phyloP scores from a whole-genome alignment of 2,888 invertebrate genomes.

The Eupithecia dodoneata region DNA sequence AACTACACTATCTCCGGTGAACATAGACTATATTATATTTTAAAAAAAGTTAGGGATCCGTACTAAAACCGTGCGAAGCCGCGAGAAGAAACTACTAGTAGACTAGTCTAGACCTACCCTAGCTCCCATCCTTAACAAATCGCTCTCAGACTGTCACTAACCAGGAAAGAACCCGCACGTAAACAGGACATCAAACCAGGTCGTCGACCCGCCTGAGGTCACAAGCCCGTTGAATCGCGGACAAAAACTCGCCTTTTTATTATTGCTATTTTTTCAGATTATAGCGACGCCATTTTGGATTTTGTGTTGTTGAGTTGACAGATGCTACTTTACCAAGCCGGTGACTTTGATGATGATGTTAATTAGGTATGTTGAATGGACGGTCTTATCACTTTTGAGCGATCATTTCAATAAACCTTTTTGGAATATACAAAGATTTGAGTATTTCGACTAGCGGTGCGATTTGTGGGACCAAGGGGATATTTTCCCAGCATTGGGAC shows the following conservation, averaged over 20 bases:
- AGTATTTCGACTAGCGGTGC: background rate
- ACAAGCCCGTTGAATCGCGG: background rate
- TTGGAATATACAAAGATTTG: background rate
- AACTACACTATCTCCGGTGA: no score
- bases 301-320: background rate
- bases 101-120: no score
- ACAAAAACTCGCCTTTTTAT: background rate
- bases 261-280: background rate
- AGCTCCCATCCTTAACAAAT: background rate
- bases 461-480: background rate
- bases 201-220: slow-evolving; percentile 4
- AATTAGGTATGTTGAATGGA: background rate
- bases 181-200: background rate
- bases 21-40: no score
- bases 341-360: background rate
- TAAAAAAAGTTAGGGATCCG: no score
- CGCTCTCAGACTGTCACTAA: background rate
- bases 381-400: background rate
- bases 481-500: background rate
- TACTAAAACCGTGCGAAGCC: no score
- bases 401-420: background rate
- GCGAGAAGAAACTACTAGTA: no score
- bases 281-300: slow-evolving; percentile 1
- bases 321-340: background rate
- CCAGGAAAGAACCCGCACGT: background rate